A percentile compares a stretch with the other conserved stretches of the same genome.
Conservation (phyloP, 1,140 invertebrate genomes). For the Drosophila melanogaster region DNA sequence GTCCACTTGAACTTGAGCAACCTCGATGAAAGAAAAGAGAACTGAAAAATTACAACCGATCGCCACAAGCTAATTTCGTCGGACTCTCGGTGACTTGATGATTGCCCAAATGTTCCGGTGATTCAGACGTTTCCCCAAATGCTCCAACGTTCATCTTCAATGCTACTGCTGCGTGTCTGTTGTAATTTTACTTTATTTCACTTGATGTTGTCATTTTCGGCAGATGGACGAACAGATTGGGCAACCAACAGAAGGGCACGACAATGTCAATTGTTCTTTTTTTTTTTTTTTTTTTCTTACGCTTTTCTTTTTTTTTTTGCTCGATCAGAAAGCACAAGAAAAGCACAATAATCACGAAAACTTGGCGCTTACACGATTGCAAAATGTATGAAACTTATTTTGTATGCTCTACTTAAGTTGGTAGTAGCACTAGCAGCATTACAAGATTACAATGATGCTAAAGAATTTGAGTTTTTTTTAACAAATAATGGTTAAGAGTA, state of each 20-base stretch:
- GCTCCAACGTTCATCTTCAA: slow-evolving; percentile 1
- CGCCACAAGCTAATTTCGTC: slow-evolving; percentile 23
- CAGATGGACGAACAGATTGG: slow-evolving; percentile 19
- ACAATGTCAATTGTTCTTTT: slow-evolving; percentile 47
- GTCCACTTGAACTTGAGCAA: slow-evolving; percentile 50
- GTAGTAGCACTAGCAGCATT: too few species aligned
- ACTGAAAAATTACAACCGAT: slow-evolving; percentile 28
- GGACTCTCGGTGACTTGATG: slow-evolving; percentile 27
- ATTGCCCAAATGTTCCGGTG: slow-evolving; percentile 27
- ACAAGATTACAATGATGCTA: neutral
- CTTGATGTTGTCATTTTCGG: slow-evolving; percentile 18
- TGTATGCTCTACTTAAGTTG: neutral
- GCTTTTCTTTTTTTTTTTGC: slow-evolving; percentile 6
- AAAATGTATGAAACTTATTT: slow-evolving; percentile 9
- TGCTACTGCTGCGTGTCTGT: slow-evolving; percentile 34
- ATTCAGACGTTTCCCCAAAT: slow-evolving; percentile 21
- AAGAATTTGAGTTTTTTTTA: neutral
- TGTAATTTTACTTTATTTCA: slow-evolving; percentile 40
- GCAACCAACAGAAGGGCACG: slow-evolving; percentile 29
- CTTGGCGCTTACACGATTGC: slow-evolving; percentile 3
- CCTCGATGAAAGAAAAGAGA: slow-evolving; percentile 25
- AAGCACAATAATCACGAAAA: slow-evolving; percentile 1
- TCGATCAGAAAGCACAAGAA: slow-evolving; percentile 4
- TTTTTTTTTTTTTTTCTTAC: slow-evolving; percentile 16
- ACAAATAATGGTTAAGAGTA: neutral